Evolutionary conservation across 2,113 vertebrate genomes (phyloP).

Genomic region (Glareola pratincola): DNA sequence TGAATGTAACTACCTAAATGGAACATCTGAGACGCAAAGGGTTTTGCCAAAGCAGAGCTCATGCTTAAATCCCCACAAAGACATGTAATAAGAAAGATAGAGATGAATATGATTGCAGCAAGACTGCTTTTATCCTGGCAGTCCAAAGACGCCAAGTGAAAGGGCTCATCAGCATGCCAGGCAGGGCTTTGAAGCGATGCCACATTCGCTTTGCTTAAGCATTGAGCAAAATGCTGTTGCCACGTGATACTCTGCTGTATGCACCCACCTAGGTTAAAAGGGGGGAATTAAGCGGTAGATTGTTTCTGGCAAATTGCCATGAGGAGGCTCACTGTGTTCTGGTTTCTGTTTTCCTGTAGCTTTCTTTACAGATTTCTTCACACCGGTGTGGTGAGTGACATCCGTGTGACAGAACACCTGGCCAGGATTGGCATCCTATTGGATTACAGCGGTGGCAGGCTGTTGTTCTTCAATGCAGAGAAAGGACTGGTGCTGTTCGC

Average conservation of each 20-base stretch:
- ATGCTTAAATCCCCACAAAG: background rate
- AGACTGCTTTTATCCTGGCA: background rate
- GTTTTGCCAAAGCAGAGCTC: background rate
- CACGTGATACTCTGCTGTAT: background rate
- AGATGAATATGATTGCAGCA: background rate
- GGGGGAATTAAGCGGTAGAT: background rate
- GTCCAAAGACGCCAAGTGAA: background rate
- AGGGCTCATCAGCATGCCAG: background rate
- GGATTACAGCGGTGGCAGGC: conserved; percentile 80
- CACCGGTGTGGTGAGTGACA: conserved; percentile 73
- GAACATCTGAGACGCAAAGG: background rate
- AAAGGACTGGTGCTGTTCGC: conserved; percentile 84
- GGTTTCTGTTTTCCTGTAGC: conserved; percentile 49
- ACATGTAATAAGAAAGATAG: background rate
- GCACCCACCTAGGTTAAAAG: background rate
- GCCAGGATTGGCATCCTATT: conserved; percentile 84
- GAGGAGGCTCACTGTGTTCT: background rate
- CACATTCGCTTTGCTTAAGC: fast-evolving
- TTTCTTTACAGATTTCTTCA: conserved; percentile 88
- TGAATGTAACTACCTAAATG: background rate
- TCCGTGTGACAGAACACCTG: conserved; percentile 77
- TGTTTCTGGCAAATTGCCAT: background rate
- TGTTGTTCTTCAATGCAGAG: conserved; percentile 88
- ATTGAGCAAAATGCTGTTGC: background rate
- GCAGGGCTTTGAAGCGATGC: background rate